A percentile compares a stretch with the other conserved stretches of the same genome.
Evolutionary conservation across 2,113 vertebrate genomes (phyloP).

Genomic region (Madoqua kirkii): DNA sequence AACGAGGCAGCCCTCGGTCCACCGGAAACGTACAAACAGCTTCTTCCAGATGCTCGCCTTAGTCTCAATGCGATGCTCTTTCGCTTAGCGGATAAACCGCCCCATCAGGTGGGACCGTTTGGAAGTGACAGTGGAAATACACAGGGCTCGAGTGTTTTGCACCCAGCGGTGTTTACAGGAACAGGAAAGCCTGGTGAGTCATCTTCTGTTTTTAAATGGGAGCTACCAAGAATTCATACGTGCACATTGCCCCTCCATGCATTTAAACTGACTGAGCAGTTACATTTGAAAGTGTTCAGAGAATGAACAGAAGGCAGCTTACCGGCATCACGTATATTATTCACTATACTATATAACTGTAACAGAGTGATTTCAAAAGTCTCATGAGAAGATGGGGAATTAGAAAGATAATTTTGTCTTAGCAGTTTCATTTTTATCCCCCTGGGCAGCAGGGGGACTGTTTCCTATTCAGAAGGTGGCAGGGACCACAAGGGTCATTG

Average conservation of each 20-base stretch:
- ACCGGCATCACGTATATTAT: not conserved
- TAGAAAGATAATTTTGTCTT: not conserved
- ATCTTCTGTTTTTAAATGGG: constrained; percentile 32
- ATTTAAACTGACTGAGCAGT: constrained; percentile 1
- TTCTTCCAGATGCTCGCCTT: not conserved
- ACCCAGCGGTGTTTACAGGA: constrained; percentile 10
- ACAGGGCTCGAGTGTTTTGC: not conserved
- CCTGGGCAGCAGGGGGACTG: not conserved
- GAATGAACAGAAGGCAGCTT: not conserved
- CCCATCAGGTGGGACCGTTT: not conserved
- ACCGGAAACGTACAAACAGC: rapidly evolving
- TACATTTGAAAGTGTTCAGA: not conserved
- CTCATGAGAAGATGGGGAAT: not conserved
- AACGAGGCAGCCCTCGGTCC: not conserved
- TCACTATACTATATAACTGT: not conserved
- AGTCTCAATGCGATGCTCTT: not conserved
- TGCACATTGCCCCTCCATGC: not conserved
- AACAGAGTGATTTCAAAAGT: not conserved
- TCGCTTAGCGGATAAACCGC: not conserved
- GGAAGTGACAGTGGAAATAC: not conserved
- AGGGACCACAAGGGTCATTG: constrained; percentile 8
- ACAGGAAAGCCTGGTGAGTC: constrained; percentile 49
- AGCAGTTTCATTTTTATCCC: not conserved
- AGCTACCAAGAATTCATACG: not conserved
- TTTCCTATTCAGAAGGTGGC: not conserved